Conservation (phyloP, 2,797 vertebrate species). For the Martes flavigula region DNA sequence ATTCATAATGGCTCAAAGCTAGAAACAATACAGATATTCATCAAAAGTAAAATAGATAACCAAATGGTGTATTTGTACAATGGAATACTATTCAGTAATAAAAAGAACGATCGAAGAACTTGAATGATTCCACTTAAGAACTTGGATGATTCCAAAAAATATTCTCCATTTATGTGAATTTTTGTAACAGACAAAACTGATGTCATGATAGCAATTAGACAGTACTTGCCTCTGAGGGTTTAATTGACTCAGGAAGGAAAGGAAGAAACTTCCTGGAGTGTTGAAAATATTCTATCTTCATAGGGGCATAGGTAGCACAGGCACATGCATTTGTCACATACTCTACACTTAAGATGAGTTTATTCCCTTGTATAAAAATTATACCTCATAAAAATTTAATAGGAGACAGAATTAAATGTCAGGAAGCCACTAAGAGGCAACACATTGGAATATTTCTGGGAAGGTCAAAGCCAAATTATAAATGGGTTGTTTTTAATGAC, state of each 20-base stretch:
- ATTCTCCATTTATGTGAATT: not conserved
- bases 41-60: not conserved
- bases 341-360: not conserved
- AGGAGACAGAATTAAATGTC: not conserved
- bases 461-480: not conserved
- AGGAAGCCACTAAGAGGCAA: not conserved
- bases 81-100: not conserved
- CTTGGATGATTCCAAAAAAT: not conserved
- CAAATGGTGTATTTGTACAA: not conserved
- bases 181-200: not conserved
- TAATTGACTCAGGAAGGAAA: not conserved
- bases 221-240: not conserved
- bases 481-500: not conserved
- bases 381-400: not conserved
- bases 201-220: not conserved
- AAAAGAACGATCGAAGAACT: not conserved
- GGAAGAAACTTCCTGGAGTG: not conserved
- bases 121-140: not conserved
- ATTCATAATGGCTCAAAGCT: not conserved
- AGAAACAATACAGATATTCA: not conserved
- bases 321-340: not conserved
- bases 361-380: not conserved
- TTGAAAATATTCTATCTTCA: not conserved
- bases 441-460: not conserved
- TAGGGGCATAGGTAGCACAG: not conserved